phyloP scores from a whole-genome alignment of 2,113 vertebrate species.

The Australoheros scitulus region DNA sequence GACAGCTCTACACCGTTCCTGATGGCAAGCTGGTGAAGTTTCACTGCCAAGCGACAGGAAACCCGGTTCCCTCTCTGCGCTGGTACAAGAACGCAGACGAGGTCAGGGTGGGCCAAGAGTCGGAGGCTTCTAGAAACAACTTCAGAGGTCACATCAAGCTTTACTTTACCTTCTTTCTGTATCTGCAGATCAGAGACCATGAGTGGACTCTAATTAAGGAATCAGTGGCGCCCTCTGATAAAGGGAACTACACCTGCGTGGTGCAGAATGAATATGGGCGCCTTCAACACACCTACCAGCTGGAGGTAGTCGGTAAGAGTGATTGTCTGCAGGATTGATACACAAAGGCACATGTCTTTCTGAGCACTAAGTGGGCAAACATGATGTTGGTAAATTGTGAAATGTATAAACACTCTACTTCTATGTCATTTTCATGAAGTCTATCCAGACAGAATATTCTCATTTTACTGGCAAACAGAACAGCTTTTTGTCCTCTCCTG shows the following conservation, averaged over 20 bases:
- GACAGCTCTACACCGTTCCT: slow-evolving; percentile 85
- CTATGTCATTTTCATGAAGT: neutral
- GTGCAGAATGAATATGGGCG: slow-evolving; percentile 90
- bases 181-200: slow-evolving; percentile 84
- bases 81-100: slow-evolving; percentile 93
- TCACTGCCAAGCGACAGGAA: slow-evolving; percentile 87
- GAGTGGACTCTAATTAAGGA: slow-evolving; percentile 95
- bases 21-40: slow-evolving; percentile 89
- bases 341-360: neutral
- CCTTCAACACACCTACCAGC: slow-evolving; percentile 91
- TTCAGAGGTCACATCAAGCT: neutral
- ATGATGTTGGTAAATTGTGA: neutral
- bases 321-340: neutral
- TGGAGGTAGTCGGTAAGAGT: slow-evolving; percentile 90
- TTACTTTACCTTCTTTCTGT: neutral
- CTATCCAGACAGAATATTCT: neutral
- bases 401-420: neutral
- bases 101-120: slow-evolving; percentile 90
- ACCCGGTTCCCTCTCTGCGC: slow-evolving; percentile 83
- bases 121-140: slow-evolving; percentile 78
- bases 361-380: neutral
- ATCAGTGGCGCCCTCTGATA: slow-evolving; percentile 89
- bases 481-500: neutral
- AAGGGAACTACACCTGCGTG: slow-evolving; percentile 94
- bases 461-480: neutral